Conservation (phyloP, 2,797 vertebrate species). For the Decapterus maruadsi region DNA sequence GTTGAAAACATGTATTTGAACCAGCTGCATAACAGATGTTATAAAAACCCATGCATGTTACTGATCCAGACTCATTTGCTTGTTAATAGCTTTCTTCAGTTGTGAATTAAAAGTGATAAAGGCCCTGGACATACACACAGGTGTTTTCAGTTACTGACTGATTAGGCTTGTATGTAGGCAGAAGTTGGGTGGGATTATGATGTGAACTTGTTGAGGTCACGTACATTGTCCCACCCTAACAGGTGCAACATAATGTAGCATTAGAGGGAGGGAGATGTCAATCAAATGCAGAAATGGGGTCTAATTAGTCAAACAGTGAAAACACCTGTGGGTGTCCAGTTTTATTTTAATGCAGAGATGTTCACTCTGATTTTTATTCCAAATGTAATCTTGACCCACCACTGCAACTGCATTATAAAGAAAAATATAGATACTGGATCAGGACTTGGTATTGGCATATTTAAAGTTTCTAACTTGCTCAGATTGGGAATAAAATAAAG, state of each 20-base stretch:
- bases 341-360: background rate
- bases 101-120: background rate
- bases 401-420: constrained; percentile 2
- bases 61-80: background rate
- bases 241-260: background rate
- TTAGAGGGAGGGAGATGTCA: background rate
- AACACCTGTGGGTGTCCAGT: constrained; percentile 9
- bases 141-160: constrained; percentile 45
- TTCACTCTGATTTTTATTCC: background rate
- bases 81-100: background rate
- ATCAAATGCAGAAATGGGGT: background rate
- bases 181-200: background rate
- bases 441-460: constrained; percentile 26
- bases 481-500: background rate
- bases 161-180: constrained; percentile 12
- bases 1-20: background rate
- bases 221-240: background rate
- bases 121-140: constrained; percentile 1
- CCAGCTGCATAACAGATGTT: background rate
- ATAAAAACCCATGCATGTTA: background rate
- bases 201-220: background rate
- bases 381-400: background rate
- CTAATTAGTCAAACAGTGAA: constrained; percentile 29
- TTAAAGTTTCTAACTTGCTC: background rate
- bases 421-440: constrained; percentile 48